Evolutionary conservation across 2,888 invertebrate genomes (phyloP), one percentile per base, ranked within the genome.

Genomic region (Drosophila macrospina): DNA sequence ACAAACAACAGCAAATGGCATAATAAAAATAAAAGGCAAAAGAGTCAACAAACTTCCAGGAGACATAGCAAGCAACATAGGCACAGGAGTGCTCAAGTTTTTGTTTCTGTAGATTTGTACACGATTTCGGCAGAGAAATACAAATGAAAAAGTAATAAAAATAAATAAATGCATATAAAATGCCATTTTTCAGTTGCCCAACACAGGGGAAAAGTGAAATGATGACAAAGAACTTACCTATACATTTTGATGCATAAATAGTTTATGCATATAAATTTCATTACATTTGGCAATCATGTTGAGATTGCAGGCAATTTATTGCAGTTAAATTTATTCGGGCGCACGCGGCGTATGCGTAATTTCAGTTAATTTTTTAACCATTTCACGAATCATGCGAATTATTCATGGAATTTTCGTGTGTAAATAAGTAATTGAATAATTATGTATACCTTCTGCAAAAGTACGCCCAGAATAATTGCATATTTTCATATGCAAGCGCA

Each of bases 341-440:
- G 4, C 54, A 72, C 42, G 57, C 39, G 11, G 65, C 69, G 68
- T 51, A 72, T 65, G 48, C 69, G 51, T 48, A 32, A 75, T 69
- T 57, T 57, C 37, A 57, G 28, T 65, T 69, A 13, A 50, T 50
- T 45, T 52, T 61, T 50, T 57, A 36, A 48, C 44, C 45, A 60
- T 56, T 63, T 68, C 52, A 57, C 34, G 28, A 48, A 36, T 48
- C 39, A 36, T 16, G 39, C 72, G 20, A 60, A 67, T 66, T 63
- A 68, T 71, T 68, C 54, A 70, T 70, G 52, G 26, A 10, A 54
- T 44, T 62, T 44, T 34, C 32, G 30, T 72, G 51, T 52, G 75
- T 55, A 69, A 69, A 75, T 75, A 71, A 64, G 44, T 71, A 69
- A 75, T 75, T 72, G 41, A 65, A 59, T 72, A 75, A 75, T 75